These are phyloP conservation scores for Micrasema minimum DNA, from an alignment of 1,140 invertebrate genomes.

Conservation along the genomic window DNA sequence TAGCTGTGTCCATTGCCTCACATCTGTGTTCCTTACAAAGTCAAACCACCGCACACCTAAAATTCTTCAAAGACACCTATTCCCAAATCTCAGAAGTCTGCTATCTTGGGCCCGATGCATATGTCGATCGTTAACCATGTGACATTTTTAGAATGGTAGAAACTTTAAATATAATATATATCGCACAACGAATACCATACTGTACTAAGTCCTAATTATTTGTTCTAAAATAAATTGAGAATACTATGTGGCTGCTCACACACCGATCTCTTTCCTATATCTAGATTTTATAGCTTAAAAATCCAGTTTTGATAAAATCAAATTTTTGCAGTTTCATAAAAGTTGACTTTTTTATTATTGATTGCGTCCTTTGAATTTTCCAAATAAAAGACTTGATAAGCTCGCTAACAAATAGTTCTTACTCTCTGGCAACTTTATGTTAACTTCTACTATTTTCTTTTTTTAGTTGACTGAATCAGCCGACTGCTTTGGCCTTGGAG, in stretches of 20 bases:
- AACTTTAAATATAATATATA: neutral
- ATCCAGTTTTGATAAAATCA: neutral
- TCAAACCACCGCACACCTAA: too few species aligned
- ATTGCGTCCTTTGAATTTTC: neutral
- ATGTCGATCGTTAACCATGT: neutral
- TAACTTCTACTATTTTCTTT: neutral
- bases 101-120: neutral
- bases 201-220: too few species aligned
- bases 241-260: too few species aligned
- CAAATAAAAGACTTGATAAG: neutral
- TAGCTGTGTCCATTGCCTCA: too few species aligned
- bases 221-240: too few species aligned
- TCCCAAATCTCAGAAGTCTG: neutral
- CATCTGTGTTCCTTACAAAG: too few species aligned
- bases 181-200: neutral
- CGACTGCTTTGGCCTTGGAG: conserved; percentile 59
- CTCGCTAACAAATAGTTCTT: neutral
- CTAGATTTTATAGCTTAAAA: neutral
- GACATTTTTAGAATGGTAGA: neutral
- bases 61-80: too few species aligned
- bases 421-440: neutral
- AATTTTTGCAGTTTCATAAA: too few species aligned
- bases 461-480: conserved; percentile 45
- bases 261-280: neutral
- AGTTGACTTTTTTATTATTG: neutral